Conservation (phyloP, 2,113 vertebrate genomes). For the Ciconia stormi region DNA sequence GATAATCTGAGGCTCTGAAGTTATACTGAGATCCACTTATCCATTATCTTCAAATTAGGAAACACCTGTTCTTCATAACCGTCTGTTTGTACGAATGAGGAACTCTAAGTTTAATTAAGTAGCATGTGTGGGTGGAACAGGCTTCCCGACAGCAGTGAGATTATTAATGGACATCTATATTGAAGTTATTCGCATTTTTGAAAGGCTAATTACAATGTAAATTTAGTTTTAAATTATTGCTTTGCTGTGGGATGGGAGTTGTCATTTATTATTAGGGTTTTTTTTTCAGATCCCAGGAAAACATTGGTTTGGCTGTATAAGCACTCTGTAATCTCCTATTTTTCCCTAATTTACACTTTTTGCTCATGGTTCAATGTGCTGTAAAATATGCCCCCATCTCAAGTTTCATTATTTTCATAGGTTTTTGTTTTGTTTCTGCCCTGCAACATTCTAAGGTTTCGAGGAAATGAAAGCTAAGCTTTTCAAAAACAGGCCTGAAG, state of each 20-base stretch:
- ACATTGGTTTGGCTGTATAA: conserved; percentile 38
- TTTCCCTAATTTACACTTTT: conserved; percentile 14
- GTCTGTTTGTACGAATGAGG: conserved; percentile 69
- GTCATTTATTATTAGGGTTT: conserved; percentile 66
- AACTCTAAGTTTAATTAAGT: conserved; percentile 80
- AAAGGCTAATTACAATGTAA: conserved; percentile 83
- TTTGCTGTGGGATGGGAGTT: conserved; percentile 71
- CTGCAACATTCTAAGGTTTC: not conserved
- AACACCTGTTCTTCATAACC: conserved; percentile 75
- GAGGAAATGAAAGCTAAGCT: not conserved
- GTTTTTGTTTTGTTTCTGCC: not conserved
- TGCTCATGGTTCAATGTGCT: not conserved
- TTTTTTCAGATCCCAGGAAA: conserved; percentile 46
- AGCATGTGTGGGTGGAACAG: conserved; percentile 74
- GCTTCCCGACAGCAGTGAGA: conserved; percentile 69
- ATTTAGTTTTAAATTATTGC: conserved; percentile 81
- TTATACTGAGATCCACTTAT: conserved; percentile 55
- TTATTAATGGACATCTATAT: conserved; percentile 83
- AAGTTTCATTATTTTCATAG: not conserved
- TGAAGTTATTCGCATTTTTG: conserved; percentile 79
- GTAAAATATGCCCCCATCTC: not conserved
- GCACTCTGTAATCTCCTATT: conserved; percentile 17
- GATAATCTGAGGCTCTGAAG: conserved; percentile 54
- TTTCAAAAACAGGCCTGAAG: not conserved
- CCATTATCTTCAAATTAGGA: conserved; percentile 72